These are phyloP conservation scores for Coregonus ussuriensis DNA, from an alignment of 2,797 vertebrate genomes.

Conservation along the genomic window DNA sequence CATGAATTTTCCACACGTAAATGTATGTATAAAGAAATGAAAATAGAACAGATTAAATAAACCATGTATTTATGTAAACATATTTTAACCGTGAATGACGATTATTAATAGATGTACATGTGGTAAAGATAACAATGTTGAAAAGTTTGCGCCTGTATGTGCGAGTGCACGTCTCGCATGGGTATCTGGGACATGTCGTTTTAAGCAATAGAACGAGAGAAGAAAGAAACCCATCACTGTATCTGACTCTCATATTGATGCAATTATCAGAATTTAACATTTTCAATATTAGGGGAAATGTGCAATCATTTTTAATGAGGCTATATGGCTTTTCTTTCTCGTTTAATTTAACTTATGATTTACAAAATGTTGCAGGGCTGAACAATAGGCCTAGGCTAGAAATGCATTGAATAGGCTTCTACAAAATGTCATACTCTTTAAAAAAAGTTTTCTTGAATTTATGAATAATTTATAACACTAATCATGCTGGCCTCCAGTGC, in stretches of 20 bases:
- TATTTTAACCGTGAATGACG: not conserved
- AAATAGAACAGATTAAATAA: not conserved
- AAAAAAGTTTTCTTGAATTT: not conserved
- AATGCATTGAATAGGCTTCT: not conserved
- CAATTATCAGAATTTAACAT: not conserved
- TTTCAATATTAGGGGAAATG: not conserved
- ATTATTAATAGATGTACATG: not conserved
- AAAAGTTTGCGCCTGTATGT: no score
- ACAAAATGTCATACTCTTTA: not conserved
- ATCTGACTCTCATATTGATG: not conserved
- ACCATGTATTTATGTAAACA: not conserved
- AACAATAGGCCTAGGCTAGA: not conserved
- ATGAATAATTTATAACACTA: not conserved
- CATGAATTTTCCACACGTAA: not conserved
- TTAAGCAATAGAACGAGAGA: slow-evolving; percentile 47
- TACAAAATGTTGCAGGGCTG: not conserved
- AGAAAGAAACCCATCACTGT: slow-evolving; percentile 49
- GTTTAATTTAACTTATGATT: not conserved
- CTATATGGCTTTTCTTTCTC: not conserved
- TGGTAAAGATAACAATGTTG: not conserved
- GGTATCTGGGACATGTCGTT: slow-evolving; percentile 60
- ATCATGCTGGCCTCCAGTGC: slow-evolving; percentile 31
- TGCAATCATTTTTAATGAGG: not conserved
- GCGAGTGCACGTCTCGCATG: slow-evolving; percentile 26
- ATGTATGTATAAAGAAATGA: not conserved